A percentile compares a stretch with the other conserved stretches of the same genome.
Conservation (phyloP, 1,140 invertebrate genomes). For the Listronotus bonariensis region DNA sequence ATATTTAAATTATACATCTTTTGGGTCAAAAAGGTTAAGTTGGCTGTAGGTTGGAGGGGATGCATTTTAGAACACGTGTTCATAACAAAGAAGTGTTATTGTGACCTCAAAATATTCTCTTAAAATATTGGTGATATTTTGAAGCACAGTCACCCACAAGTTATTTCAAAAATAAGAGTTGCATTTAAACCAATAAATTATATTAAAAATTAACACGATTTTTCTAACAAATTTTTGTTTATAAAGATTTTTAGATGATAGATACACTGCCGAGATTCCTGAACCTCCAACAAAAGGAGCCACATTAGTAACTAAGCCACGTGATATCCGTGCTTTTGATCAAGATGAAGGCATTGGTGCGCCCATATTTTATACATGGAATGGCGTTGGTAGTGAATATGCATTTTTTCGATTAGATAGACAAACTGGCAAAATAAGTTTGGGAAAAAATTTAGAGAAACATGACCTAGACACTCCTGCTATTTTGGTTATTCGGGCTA, state of each 20-base stretch:
- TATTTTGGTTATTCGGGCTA: constrained; percentile 72
- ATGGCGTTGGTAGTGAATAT: constrained; percentile 65
- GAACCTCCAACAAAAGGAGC: constrained; percentile 66
- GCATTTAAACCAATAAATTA: too few species aligned
- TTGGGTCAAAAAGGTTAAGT: too few species aligned
- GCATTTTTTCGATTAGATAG: constrained; percentile 56
- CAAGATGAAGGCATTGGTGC: constrained; percentile 81
- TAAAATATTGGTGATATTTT: too few species aligned
- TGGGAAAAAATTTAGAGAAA: constrained; percentile 65
- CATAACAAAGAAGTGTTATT: too few species aligned
- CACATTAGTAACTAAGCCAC: constrained; percentile 60
- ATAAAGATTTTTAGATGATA: constrained; percentile 43
- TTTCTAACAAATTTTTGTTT: background rate
- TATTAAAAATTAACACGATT: too few species aligned
- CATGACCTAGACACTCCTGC: constrained; percentile 68
- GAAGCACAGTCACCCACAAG: too few species aligned
- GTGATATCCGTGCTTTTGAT: constrained; percentile 73
- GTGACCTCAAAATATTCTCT: too few species aligned
- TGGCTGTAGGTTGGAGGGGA: too few species aligned
- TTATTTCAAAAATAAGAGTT: too few species aligned
- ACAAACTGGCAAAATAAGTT: constrained; percentile 61
- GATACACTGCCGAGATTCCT: constrained; percentile 75
- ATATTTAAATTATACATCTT: too few species aligned
- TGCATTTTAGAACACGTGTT: too few species aligned
- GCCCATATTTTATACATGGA: constrained; percentile 70